phyloP scores from a whole-genome alignment of 2,113 vertebrate genomes.

The Maccullochella peelii region DNA sequence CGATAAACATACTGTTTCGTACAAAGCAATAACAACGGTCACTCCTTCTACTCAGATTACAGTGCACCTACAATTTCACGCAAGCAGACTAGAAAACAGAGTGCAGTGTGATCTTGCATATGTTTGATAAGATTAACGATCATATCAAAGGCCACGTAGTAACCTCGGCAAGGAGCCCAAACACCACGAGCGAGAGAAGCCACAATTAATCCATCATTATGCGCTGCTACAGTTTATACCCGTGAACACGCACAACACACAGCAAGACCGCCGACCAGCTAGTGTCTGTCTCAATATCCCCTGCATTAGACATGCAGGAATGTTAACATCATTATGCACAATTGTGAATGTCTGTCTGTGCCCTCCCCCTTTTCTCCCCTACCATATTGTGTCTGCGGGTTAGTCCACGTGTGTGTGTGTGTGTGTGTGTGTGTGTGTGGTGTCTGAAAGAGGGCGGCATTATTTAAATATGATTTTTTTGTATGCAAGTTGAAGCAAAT shows the following conservation, averaged over 20 bases:
- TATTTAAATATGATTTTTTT: constrained; percentile 75
- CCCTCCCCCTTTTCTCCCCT: constrained; percentile 76
- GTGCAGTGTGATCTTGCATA: constrained; percentile 54
- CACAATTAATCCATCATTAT: constrained; percentile 81
- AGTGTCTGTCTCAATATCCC: constrained; percentile 73
- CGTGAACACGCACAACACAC: constrained; percentile 58
- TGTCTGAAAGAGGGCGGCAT: constrained; percentile 54
- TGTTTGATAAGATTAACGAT: constrained; percentile 68
- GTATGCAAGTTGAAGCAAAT: constrained; percentile 66
- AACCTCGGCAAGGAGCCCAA: constrained; percentile 58
- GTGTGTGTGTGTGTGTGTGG: constrained; percentile 38
- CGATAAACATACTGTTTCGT: constrained; percentile 24
- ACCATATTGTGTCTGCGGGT: constrained; percentile 85
- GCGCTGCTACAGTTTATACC: constrained; percentile 52
- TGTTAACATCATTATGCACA: constrained; percentile 93
- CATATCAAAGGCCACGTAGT: constrained; percentile 47
- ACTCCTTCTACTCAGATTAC: constrained; percentile 2
- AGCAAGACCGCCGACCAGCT: constrained; percentile 61
- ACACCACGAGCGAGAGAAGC: constrained; percentile 48
- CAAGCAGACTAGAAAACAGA: constrained; percentile 43
- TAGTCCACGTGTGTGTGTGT: constrained; percentile 75
- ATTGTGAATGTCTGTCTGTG: constrained; percentile 90
- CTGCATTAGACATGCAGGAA: constrained; percentile 94
- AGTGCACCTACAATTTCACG: constrained; percentile 26
- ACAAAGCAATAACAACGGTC: not conserved